Base-by-base conservation (phyloP, 2,113 vertebrate genomes). In the Aspiorhynchus laticeps region DNA sequence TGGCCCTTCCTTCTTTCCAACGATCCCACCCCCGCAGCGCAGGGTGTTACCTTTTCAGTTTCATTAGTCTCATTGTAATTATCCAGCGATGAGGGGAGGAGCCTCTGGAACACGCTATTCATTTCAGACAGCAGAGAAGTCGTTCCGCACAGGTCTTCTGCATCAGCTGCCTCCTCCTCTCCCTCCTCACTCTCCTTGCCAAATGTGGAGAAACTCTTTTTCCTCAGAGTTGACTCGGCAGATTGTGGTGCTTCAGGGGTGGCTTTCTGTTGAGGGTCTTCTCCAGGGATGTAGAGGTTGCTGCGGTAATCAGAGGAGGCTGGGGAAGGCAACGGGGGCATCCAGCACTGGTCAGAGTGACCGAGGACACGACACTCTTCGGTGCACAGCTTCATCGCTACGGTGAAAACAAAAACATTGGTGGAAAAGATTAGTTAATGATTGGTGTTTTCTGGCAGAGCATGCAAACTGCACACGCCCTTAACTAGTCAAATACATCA, bases 301-400 rank as follows among this genome's bases (percentile, higher is more conserved):
- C 95, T 99, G 8, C 98, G 93, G 80, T 99, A 99, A 90, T 99
- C 98, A 0, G 97, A 95, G 3, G 97, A 95, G 11, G 92, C 96
- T 0, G 96, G 97, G 2, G 96, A 96, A 28, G 96, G 93, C 90
- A 98, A 89, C 0, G 97, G 97, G 0, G 98, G 98, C 98, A 99
- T 99, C 98, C 98, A 99, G 92, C 98, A 99, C 93, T 99, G 98
- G 92, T 99, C 98, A 0, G 98, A 99, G 91, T 99, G 98, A 1
- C 98, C 98, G 80, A 99, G 94, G 28, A 99, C 96, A 6, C 97
- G 92, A 90, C 98, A 99, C 87, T 99, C 98, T 38, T 99, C 98
- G 0, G 98, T 99, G 94, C 98, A 99, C 12, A 97, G 93, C 74
- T 97, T 93, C 97, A 98, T 99, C 0, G 97, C 98, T 99, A 92